A percentile compares a stretch with the other conserved stretches of the same genome.
These are phyloP conservation scores for Acipenser oxyrinchus DNA, from an alignment of 2,797 vertebrate genomes.

Conservation along the genomic window DNA sequence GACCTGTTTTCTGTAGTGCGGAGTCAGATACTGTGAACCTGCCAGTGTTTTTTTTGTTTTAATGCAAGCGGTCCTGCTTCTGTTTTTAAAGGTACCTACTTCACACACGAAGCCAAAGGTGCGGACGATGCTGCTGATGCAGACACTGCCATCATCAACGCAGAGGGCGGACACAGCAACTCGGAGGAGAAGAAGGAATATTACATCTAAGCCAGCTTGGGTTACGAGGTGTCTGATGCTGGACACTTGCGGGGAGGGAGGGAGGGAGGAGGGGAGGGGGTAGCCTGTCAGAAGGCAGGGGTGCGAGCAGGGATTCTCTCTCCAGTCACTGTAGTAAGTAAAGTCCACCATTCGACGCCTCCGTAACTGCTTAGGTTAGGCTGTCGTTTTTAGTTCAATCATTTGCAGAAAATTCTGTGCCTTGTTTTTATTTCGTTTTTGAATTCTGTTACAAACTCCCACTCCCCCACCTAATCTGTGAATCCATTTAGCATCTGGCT, in stretches of 20 bases:
- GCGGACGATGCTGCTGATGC: slow-evolving; percentile 96
- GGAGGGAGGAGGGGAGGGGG: too few species aligned
- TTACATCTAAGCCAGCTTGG: slow-evolving; percentile 88
- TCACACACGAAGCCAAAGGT: slow-evolving; percentile 98
- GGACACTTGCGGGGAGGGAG: slow-evolving; percentile 33
- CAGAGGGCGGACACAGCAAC: slow-evolving; percentile 98
- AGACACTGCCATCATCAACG: slow-evolving; percentile 98
- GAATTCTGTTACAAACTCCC: slow-evolving; percentile 45
- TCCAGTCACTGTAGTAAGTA: slow-evolving; percentile 76
- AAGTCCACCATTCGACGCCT: slow-evolving; percentile 82
- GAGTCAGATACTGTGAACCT: too few species aligned
- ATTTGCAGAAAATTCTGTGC: slow-evolving; percentile 98
- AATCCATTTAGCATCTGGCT: too few species aligned
- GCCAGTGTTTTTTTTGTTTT: too few species aligned
- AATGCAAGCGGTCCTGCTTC: not conserved
- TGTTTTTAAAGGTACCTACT: slow-evolving; percentile 86
- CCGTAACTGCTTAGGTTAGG: slow-evolving; percentile 65
- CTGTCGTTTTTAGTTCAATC: slow-evolving; percentile 82
- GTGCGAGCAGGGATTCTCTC: slow-evolving; percentile 58
- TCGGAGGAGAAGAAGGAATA: slow-evolving; percentile 98
- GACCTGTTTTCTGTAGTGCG: too few species aligned
- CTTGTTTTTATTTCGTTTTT: slow-evolving; percentile 89
- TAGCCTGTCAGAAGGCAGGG: not conserved
- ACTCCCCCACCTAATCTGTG: slow-evolving; percentile 35
- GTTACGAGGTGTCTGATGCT: slow-evolving; percentile 61